Evolutionary conservation across 2,888 invertebrate genomes (phyloP), one percentile per base, ranked within the genome.

Genomic region (Embidobia sp.): DNA sequence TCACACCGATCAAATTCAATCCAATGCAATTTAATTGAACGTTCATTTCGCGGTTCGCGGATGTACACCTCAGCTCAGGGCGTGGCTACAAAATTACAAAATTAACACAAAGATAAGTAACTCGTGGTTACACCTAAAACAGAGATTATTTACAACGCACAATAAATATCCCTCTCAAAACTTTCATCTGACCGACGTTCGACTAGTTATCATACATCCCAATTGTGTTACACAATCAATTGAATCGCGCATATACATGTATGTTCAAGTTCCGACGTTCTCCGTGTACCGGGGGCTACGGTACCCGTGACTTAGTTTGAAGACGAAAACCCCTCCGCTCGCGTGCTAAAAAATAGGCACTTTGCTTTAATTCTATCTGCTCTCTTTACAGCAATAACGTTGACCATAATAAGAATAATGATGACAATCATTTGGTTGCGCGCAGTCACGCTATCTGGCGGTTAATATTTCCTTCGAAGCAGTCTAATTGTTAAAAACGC

Each of bases 301-400:
- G 79, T 83, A 84, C 82, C 76, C 74, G 73, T 87, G 87, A 87
- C 87, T 67, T 87, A 86, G 86, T 84, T 86, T 2, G 15, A 79
- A 81, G 75, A 63, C 64, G 69, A 59, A 75, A 80, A 80, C 79
- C 78, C 79, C 79, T 79, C 80, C 79, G 70, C 79, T 79, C 80
- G 79, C 79, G 4, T 31, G 64, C 63, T 69, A 53, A 44, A 67
- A 55, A 44, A 48, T 51, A 42, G 22, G 49, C 26, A 46, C 35
- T 29, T 55, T 13, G 5, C 5, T 26, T 44, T 44, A 5, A 33
- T 11, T 69, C 11, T 13, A n/a, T 40, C 11, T 37, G 8, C 10
- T 33, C 31, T 7, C 4, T 27, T 49, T 31, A 33, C 26, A 49
- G 7, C 37, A 42, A 51, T 27, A 37, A 57, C 5, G 6, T 7